Evolutionary conservation across 2,797 vertebrate genomes (phyloP).

Genomic region (Knipowitschia caucasica): DNA sequence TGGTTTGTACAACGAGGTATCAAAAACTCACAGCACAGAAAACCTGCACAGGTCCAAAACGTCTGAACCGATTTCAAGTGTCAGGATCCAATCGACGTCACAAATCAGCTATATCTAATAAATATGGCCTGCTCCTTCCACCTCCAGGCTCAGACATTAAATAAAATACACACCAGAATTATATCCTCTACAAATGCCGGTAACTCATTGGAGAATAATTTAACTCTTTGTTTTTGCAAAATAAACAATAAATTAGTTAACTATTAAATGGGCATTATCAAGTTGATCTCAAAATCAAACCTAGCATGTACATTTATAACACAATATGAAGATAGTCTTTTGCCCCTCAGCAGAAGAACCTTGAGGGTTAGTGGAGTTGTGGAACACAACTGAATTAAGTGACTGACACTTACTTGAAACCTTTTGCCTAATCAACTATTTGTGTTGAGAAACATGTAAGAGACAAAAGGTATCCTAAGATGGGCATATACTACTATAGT

Average conservation of each 20-base stretch:
- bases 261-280: background rate
- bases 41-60: conserved; percentile 59
- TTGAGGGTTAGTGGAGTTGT: background rate
- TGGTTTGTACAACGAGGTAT: conserved; percentile 77
- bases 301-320: background rate
- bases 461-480: background rate
- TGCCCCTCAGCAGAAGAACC: background rate
- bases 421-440: background rate
- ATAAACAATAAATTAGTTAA: conserved; percentile 6
- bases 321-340: background rate
- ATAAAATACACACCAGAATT: conserved; percentile 47
- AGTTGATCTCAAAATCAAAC: background rate
- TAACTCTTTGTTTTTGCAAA: conserved; percentile 44
- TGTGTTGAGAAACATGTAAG: background rate
- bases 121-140: conserved; percentile 46
- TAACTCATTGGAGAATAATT: conserved; percentile 74
- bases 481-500: background rate
- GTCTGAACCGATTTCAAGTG: conserved; percentile 76
- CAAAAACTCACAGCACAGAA: conserved; percentile 66
- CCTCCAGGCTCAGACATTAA: conserved; percentile 25
- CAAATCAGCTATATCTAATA: conserved; percentile 66
- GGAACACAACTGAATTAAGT: background rate
- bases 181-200: conserved; percentile 74
- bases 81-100: conserved; percentile 65
- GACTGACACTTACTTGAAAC: background rate